These are phyloP conservation scores for Stegodyphus mimosarum DNA, from an alignment of 1,140 invertebrate genomes.

Conservation along the genomic window DNA sequence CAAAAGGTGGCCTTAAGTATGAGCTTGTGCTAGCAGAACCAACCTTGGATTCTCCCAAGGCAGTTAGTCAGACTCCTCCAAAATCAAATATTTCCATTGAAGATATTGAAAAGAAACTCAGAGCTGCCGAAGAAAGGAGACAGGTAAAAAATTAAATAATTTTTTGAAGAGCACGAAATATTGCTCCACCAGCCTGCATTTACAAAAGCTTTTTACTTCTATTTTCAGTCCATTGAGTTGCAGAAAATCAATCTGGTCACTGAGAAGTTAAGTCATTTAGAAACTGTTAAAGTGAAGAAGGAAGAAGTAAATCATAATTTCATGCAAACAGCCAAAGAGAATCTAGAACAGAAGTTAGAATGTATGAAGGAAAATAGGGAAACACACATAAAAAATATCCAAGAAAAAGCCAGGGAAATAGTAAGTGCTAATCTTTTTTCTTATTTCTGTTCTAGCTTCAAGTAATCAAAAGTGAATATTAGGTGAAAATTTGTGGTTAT, in stretches of 20 bases:
- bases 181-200: too few relatives aligned
- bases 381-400: slow-evolving; percentile 85
- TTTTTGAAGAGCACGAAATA: too few relatives aligned
- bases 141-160: slow-evolving; percentile 71
- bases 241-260: slow-evolving; percentile 84
- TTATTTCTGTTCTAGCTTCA: too few relatives aligned
- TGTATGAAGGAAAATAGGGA: slow-evolving; percentile 87
- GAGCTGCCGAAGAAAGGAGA: slow-evolving; percentile 90
- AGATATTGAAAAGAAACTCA: slow-evolving; percentile 89
- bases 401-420: slow-evolving; percentile 85
- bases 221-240: slow-evolving; percentile 81
- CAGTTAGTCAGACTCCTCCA: slow-evolving; percentile 72
- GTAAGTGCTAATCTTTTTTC: slow-evolving; percentile 64
- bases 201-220: neutral
- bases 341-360: slow-evolving; percentile 85
- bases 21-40: slow-evolving; percentile 93
- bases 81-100: slow-evolving; percentile 76
- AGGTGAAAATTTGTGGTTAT: too few relatives aligned
- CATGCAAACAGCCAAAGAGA: slow-evolving; percentile 69
- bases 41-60: slow-evolving; percentile 70
- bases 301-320: slow-evolving; percentile 87
- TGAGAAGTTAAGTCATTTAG: slow-evolving; percentile 84
- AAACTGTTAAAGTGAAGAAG: slow-evolving; percentile 88
- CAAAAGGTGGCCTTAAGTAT: slow-evolving; percentile 86
- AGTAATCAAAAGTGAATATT: too few relatives aligned